phyloP scores from a whole-genome alignment of 2,113 vertebrate species.

The Pluvianellus socialis region DNA sequence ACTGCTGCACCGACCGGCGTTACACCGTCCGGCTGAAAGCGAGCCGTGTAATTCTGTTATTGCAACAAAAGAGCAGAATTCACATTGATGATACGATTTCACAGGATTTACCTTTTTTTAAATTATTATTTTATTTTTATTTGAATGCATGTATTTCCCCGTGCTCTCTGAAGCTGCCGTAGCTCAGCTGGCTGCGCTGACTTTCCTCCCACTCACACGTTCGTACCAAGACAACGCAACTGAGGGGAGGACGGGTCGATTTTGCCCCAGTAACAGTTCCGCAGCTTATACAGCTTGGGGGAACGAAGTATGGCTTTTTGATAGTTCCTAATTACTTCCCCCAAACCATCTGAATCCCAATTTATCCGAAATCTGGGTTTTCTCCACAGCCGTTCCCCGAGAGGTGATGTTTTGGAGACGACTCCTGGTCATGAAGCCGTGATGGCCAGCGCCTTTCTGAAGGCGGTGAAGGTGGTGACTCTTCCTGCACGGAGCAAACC shows the following conservation, averaged over 20 bases:
- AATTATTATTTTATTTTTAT: too few relatives aligned
- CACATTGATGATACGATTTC: background rate
- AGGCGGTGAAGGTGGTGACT: background rate
- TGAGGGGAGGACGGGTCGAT: background rate
- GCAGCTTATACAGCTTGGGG: background rate
- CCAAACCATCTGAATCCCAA: background rate
- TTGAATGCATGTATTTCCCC: background rate
- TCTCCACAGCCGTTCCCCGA: background rate
- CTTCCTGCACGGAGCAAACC: background rate
- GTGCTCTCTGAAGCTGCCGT: background rate
- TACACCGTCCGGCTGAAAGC: accelerated
- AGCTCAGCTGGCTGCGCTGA: background rate
- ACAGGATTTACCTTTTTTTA: background rate
- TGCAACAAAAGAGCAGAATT: background rate
- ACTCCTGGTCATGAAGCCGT: accelerated
- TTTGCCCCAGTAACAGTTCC: background rate
- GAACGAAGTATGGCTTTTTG: background rate
- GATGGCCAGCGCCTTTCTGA: background rate
- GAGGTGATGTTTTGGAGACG: background rate
- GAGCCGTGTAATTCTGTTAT: accelerated
- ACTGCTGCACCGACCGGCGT: accelerated
- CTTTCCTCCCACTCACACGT: background rate
- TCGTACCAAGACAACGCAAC: background rate
- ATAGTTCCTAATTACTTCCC: background rate
- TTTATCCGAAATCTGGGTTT: background rate